Evolutionary conservation across 2,888 invertebrate genomes (phyloP), one percentile per base, ranked within the genome.

Genomic region (Lepeophtheirus nordmannii): DNA sequence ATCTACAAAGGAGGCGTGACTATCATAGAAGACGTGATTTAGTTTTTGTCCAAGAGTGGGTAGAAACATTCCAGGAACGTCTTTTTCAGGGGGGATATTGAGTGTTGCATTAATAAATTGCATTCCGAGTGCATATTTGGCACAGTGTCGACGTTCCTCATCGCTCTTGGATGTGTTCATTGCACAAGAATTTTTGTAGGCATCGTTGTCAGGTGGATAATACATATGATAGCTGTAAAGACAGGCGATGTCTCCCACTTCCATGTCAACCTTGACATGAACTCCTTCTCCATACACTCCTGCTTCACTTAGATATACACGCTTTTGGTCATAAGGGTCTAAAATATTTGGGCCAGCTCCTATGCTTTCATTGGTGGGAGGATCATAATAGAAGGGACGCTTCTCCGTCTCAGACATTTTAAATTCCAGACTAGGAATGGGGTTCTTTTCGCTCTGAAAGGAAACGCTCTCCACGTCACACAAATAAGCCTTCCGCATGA

Each of bases 221-320:
- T 60, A 60, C 1, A 60, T 60, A n/a, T 22, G 39, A 23, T 38
- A 30, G 39, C 20, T 60, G 39, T 60, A 60, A 14, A 60, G 60
- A 37, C 60, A 60, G 1, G 23, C 20, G 3, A 60, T 60, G 30
- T 60, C 37, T 2, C n/a, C 57, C 30, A 30, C 30, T 60, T 30
- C 37, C 14, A 60, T 23, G 37, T 60, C 60, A 9, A 30, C 14
- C 20, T 37, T 14, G 30, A 38, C 60, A 22, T 37, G 39, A 14
- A 60, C 23, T 11, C 60, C 60, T 37, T 60, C 60, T 30, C 60
- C 60, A 22, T 17, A 30, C 23, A 12, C 60, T 11, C 39, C 22
- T 10, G 39, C 60, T 10, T 14, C 14, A 12, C 23, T 17, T 7
- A 60, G 17, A 30, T 60, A 30, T 2, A 38, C 23, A 17, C 60